phyloP scores from a whole-genome alignment of 2,113 vertebrate species.

The Scomber japonicus region DNA sequence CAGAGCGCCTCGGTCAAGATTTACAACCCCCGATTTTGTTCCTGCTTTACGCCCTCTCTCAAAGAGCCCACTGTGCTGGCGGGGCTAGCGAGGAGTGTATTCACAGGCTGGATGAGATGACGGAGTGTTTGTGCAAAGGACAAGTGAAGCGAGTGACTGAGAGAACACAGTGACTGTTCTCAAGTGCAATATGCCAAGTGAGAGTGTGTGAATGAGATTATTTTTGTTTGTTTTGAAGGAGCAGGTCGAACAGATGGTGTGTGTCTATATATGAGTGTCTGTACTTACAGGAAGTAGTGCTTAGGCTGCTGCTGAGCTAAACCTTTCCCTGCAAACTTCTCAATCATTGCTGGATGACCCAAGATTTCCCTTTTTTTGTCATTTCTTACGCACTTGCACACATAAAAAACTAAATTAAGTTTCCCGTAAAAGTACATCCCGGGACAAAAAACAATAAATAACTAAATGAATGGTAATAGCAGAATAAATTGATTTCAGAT shows the following conservation, averaged over 20 bases:
- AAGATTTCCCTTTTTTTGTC: too few species aligned
- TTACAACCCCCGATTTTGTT: conserved; percentile 62
- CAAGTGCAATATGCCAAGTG: conserved; percentile 72
- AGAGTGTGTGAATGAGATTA: conserved; percentile 65
- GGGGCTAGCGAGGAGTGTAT: conserved; percentile 41
- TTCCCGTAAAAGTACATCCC: too few species aligned
- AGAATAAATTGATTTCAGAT: too few species aligned
- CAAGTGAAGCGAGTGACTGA: conserved; percentile 52
- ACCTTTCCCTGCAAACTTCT: not conserved
- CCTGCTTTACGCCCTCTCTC: conserved; percentile 34
- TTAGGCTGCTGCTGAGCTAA: conserved; percentile 20
- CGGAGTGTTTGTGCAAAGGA: conserved; percentile 55
- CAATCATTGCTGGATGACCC: not conserved
- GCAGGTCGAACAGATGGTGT: conserved; percentile 51
- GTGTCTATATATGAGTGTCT: conserved; percentile 14
- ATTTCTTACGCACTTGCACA: too few species aligned
- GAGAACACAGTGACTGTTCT: conserved; percentile 62
- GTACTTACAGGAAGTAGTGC: conserved; percentile 45
- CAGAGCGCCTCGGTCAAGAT: conserved; percentile 57
- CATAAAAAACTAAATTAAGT: too few species aligned
- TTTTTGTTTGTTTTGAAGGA: conserved; percentile 58
- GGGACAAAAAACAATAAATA: too few species aligned
- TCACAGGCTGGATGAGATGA: conserved; percentile 55
- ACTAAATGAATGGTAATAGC: too few species aligned
- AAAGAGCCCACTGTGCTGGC: conserved; percentile 76